Evolutionary conservation across 1,140 invertebrate species (phyloP).

Genomic region (Teleopsis dalmanni): DNA sequence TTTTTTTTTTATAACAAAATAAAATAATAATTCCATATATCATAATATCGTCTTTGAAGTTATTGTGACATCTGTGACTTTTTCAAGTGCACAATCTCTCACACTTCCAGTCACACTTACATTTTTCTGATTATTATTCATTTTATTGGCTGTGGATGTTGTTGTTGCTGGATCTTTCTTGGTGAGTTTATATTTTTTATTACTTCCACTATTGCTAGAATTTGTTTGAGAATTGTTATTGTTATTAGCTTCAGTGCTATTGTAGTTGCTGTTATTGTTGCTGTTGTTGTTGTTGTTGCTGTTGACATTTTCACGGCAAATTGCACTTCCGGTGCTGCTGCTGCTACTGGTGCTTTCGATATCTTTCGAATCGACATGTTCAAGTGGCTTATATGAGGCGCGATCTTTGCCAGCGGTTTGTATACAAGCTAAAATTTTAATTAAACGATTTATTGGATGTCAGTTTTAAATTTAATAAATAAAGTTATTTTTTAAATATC

Average conservation of each 20-base stretch:
- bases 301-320: constrained; percentile 10
- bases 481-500: too few species aligned
- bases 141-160: constrained; percentile 12
- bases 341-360: constrained; percentile 31
- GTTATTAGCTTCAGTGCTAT: constrained; percentile 6
- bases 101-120: constrained; percentile 17
- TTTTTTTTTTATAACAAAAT: too few species aligned
- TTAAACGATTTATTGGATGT: neutral
- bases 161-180: constrained; percentile 12
- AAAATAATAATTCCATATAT: too few species aligned
- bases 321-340: constrained; percentile 11
- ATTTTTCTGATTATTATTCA: constrained; percentile 15
- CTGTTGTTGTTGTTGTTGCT: constrained; percentile 11
- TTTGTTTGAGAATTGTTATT: constrained; percentile 15
- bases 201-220: constrained; percentile 10
- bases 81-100: neutral
- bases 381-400: constrained; percentile 48
- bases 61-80: too few species aligned
- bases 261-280: constrained; percentile 12
- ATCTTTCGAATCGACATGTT: constrained; percentile 44
- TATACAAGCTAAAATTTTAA: constrained; percentile 44
- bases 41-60: too few species aligned
- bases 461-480: neutral
- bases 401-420: constrained; percentile 50
- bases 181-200: constrained; percentile 12